Conservation (phyloP, 1,140 invertebrate species). For the Ips nitidus region DNA sequence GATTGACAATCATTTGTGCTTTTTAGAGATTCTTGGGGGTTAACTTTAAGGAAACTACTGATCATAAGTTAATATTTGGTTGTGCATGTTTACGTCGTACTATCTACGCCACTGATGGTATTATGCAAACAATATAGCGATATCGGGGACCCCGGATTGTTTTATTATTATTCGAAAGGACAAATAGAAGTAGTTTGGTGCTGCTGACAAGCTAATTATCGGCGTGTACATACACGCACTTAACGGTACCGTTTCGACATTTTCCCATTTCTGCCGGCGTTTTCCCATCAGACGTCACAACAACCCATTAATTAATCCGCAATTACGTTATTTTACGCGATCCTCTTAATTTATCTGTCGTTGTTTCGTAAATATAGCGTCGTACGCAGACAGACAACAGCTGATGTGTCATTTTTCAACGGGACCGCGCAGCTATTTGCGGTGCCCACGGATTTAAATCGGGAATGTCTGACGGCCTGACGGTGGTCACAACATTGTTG, state of each 20-base stretch:
- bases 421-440: background rate
- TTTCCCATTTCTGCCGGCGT: background rate
- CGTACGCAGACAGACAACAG: constrained; percentile 1
- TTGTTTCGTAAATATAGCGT: background rate
- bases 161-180: background rate
- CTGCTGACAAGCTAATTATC: constrained; percentile 1
- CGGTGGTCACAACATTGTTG: too few relatives aligned
- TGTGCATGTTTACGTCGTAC: background rate
- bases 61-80: too few relatives aligned
- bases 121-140: background rate
- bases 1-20: too few relatives aligned
- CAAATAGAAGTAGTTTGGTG: background rate
- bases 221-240: too few relatives aligned
- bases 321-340: background rate
- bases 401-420: constrained; percentile 5
- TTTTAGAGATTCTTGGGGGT: too few relatives aligned
- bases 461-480: background rate
- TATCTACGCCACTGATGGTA: background rate
- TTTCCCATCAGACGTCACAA: background rate
- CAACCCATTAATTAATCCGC: background rate
- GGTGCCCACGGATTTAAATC: background rate
- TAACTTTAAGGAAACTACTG: too few relatives aligned
- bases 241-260: background rate
- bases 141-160: background rate
- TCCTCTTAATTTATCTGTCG: background rate